Evolutionary conservation across 2,113 vertebrate species (phyloP).

Genomic region (Lepus europaeus): DNA sequence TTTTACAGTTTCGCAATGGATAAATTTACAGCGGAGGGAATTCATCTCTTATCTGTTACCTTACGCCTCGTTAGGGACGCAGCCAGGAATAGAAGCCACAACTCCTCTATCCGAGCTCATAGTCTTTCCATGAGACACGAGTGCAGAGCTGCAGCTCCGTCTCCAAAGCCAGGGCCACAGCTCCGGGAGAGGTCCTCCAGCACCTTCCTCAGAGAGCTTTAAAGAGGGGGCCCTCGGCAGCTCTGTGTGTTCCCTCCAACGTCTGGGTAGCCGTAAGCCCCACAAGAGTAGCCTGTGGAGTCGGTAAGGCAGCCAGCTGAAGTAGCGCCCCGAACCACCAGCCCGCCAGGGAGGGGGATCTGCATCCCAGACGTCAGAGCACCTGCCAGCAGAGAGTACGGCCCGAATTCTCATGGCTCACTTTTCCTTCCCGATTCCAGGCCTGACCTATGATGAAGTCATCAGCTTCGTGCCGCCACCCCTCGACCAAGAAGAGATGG

Average conservation of each 20-base stretch:
- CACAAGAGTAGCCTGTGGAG: no score
- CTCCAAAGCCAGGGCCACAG: neutral
- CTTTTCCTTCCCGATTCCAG: constrained; percentile 83
- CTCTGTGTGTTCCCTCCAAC: neutral
- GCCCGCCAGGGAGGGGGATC: neutral
- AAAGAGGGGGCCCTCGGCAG: neutral
- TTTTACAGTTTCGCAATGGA: neutral
- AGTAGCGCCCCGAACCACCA: neutral
- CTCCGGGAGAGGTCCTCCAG: neutral
- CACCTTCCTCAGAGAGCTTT: constrained; percentile 20
- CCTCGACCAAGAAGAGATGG: constrained; percentile 97
- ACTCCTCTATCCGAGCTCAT: neutral
- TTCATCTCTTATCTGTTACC: neutral
- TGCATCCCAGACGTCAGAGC: neutral
- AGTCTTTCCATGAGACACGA: neutral
- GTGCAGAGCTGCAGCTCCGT: neutral
- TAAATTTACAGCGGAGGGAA: neutral
- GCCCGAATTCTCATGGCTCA: neutral
- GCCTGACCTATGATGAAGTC: constrained; percentile 96
- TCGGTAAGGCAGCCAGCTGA: neutral
- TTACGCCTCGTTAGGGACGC: neutral
- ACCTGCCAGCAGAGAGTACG: neutral
- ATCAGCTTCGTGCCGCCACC: constrained; percentile 95
- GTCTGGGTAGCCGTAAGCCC: neutral
- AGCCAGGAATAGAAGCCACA: neutral